Percentiles rank a stretch among this genome's conserved stretches.
phyloP scores from a whole-genome alignment of 2,113 vertebrate species.

The Grammomys dolichurus region DNA sequence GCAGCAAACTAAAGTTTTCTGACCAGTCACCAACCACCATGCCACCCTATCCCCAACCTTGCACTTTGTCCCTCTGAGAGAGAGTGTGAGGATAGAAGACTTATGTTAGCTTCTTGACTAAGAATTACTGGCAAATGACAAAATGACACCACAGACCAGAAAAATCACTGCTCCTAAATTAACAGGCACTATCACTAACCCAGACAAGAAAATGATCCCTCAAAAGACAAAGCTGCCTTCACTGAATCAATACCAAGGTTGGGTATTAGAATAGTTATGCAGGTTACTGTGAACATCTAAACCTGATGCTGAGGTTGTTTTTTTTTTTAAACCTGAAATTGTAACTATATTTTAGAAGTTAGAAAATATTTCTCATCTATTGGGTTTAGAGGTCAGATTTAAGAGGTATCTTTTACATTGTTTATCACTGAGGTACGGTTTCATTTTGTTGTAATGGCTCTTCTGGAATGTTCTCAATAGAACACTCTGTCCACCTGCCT shows the following conservation, averaged over 20 bases:
- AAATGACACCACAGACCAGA: neutral
- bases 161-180: neutral
- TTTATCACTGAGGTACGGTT: neutral
- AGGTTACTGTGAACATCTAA: no score
- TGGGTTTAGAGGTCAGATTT: conserved; percentile 24
- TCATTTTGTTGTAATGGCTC: no score
- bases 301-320: neutral
- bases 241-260: neutral
- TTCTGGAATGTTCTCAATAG: neutral
- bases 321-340: neutral
- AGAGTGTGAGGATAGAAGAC: neutral
- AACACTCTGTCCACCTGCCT: neutral
- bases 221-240: neutral
- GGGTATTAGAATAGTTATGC: neutral
- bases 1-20: neutral
- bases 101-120: neutral
- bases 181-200: neutral
- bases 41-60: neutral
- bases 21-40: neutral
- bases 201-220: neutral
- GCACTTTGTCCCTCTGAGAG: neutral
- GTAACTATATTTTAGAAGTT: conserved; percentile 37
- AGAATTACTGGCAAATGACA: neutral
- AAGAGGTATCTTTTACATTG: neutral
- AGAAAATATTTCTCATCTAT: neutral